Conservation (phyloP, 2,113 vertebrate species). For the Bungarus multicinctus region DNA sequence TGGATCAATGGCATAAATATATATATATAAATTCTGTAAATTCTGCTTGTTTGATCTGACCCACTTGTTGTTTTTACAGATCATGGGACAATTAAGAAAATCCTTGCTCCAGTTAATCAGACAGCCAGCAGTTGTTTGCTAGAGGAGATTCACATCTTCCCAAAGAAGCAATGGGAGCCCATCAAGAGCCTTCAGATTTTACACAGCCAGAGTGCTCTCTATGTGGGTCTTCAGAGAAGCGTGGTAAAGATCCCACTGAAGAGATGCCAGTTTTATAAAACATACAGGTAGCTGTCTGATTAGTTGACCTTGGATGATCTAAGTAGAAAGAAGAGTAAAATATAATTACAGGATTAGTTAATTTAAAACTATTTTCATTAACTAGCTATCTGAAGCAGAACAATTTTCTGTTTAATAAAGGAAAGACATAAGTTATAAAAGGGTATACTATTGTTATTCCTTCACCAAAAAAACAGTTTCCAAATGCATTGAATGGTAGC, state of each 20-base stretch:
- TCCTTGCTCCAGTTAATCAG: constrained; percentile 87
- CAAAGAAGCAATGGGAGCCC: constrained; percentile 77
- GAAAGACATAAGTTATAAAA: neutral
- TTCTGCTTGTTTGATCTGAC: neutral
- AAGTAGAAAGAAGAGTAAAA: neutral
- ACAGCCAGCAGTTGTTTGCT: constrained; percentile 86
- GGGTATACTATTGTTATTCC: neutral
- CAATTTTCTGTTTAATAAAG: neutral
- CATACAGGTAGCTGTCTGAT: constrained; percentile 78
- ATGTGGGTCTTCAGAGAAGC: constrained; percentile 87
- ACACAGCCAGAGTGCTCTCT: constrained; percentile 92
- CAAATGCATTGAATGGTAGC: neutral
- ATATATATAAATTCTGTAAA: too few relatives aligned
- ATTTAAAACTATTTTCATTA: neutral
- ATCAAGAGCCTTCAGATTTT: constrained; percentile 89
- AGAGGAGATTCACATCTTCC: constrained; percentile 91
- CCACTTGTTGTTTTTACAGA: constrained; percentile 69
- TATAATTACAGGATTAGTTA: neutral
- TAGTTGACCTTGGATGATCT: accelerated
- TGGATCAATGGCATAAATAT: neutral
- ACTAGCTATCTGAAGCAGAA: neutral
- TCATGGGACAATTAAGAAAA: constrained; percentile 94
- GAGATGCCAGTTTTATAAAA: constrained; percentile 89
- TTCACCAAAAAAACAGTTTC: neutral
- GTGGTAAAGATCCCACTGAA: constrained; percentile 93